Conservation (phyloP, 2,113 vertebrate species). For the Arenaria interpres region DNA sequence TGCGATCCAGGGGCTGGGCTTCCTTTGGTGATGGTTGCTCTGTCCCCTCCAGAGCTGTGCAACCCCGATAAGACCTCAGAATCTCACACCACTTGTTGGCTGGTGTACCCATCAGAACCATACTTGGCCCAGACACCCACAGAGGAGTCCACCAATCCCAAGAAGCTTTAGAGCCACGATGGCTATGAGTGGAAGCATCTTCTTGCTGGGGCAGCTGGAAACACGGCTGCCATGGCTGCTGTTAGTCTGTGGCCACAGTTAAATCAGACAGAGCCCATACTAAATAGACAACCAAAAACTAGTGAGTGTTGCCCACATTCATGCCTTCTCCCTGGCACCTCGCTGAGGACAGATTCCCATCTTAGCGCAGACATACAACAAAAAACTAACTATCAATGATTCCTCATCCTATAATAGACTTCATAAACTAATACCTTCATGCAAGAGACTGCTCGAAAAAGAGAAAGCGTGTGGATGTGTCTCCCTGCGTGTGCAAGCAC, state of each 20-base stretch:
- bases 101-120: background rate
- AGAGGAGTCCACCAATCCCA: background rate
- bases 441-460: background rate
- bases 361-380: background rate
- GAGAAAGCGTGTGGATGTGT: accelerated
- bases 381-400: background rate
- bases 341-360: background rate
- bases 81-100: accelerated
- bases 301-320: background rate
- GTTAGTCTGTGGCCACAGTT: too few relatives aligned
- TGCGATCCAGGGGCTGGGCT: accelerated
- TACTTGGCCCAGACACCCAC: background rate
- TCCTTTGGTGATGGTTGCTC: background rate
- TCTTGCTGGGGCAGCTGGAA: background rate
- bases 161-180: background rate
- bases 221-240: accelerated
- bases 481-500: background rate
- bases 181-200: background rate
- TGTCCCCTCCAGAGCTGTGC: background rate
- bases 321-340: background rate
- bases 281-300: background rate
- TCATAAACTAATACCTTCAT: background rate
- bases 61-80: background rate
- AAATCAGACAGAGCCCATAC: background rate
- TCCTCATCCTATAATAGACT: background rate